A percentile compares a stretch with the other conserved stretches of the same genome.
These are phyloP conservation scores for Cyclura pinguis DNA, from an alignment of 2,797 vertebrate genomes.

Conservation along the genomic window DNA sequence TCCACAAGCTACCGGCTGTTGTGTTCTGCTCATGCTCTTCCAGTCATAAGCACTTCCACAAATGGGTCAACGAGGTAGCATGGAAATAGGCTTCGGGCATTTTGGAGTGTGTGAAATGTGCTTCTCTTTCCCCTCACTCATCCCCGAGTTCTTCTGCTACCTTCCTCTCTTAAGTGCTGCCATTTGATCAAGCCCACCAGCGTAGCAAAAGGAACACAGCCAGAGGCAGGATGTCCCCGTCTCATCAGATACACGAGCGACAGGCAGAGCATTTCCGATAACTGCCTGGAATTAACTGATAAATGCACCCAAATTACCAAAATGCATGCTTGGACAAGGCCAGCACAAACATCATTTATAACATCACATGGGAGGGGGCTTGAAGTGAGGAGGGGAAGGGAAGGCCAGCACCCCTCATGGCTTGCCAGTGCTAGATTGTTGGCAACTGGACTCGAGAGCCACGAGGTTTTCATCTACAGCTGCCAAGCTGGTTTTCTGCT, in stretches of 20 bases:
- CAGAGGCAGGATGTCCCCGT: background rate
- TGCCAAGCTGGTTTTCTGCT: background rate
- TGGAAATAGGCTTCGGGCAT: background rate
- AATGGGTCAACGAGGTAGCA: background rate
- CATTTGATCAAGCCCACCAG: background rate
- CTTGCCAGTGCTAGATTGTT: background rate
- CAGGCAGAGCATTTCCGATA: background rate
- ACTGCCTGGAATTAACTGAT: slow-evolving; percentile 12
- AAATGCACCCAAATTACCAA: slow-evolving; percentile 7
- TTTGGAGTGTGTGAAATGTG: background rate
- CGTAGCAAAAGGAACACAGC: background rate
- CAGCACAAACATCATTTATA: background rate
- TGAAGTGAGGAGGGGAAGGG: background rate
- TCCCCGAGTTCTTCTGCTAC: background rate
- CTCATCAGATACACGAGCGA: background rate
- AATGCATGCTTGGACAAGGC: background rate
- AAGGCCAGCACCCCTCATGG: background rate
- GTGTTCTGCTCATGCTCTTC: background rate
- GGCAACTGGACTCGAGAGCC: background rate
- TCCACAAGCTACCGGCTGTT: background rate
- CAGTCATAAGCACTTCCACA: no score
- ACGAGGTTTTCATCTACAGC: background rate
- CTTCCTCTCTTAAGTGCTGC: background rate
- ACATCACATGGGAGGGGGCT: background rate
- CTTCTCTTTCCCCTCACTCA: background rate